Base-by-base conservation (phyloP, 2,797 vertebrate species). In the Sarcophilus harrisii region DNA sequence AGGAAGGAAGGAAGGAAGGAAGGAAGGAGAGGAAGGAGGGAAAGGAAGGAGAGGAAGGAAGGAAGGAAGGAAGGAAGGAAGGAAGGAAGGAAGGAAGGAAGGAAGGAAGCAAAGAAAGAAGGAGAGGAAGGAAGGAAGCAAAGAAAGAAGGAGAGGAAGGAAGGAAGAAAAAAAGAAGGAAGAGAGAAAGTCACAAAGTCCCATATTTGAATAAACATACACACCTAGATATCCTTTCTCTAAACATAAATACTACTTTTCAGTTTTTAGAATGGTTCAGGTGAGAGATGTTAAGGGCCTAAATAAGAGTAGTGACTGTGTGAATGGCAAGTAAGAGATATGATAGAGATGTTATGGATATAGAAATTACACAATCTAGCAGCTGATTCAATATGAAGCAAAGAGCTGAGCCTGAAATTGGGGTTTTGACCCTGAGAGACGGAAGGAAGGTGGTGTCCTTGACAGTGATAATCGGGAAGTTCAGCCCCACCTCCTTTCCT, bases 21-120 rank as follows among this genome's bases (percentile, higher is more conserved):
- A 9, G 27, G 18, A 58, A 24, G 21, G 18, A 14, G 21, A 38
- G 38, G 38, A 21, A 29, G 32, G 49, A 89, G 92, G 29, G 5
- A 32, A 13, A 10, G 29, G 4, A 66, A 3, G 2, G 4, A 8
- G 0, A 1, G 28, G 49, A 28, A 90, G 45, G 52, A 6, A 5
- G 8, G 45, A n/a, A 28, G 3, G 30, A 30, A 14, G 12, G 3
- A 27, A 30, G 30, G 11, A 13, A 3, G 0, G 13, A 13, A 2
- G 28, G 8, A 29, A 11, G 1, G 6, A 59, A 58, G 21, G 4
- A 58, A 18, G 18, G 1, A 5, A 10, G 5, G 4, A 4, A 29
- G 28, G 5, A 59, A 29, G 28, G 6, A 29, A 29, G 28, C 2
- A 29, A 10, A 0, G 29, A 29, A 10, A n/a, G 9, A 10, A 29